Conservation (phyloP, 2,797 vertebrate genomes). For the Mus minutoides region DNA sequence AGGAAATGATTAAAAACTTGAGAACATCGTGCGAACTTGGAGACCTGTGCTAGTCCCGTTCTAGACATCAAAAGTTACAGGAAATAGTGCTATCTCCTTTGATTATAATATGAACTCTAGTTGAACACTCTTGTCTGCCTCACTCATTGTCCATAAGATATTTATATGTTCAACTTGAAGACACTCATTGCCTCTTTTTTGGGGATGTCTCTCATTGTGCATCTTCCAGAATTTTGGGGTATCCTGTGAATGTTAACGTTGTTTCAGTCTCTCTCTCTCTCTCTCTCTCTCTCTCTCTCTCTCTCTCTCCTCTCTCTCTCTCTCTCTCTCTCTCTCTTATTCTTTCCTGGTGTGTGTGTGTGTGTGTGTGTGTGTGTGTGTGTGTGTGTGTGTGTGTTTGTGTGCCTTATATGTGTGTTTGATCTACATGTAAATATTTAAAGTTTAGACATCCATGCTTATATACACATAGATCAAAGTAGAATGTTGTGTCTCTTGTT, state of each 20-base stretch:
- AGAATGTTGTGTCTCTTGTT: background rate
- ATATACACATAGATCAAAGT: background rate
- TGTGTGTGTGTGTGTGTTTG: background rate
- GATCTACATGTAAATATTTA: background rate
- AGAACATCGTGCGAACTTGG: background rate
- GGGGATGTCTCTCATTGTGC: background rate
- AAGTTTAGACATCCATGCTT: background rate
- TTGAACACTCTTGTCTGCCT: background rate
- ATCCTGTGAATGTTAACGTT: background rate
- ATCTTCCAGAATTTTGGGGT: background rate
- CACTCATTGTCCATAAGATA: background rate
- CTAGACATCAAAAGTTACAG: background rate
- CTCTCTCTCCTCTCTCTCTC: background rate
- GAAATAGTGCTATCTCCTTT: background rate
- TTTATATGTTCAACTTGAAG: accelerated
- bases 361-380: background rate
- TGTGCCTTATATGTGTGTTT: background rate
- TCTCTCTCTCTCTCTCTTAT: accelerated
- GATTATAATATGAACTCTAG: background rate
- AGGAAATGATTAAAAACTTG: background rate
- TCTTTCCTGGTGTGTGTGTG: background rate
- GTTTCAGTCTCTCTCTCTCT: background rate
- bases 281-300: no score
- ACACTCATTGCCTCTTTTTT: background rate
- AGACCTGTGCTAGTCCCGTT: background rate